Base-by-base conservation (phyloP, 2,797 vertebrate species). In the Ctenopoma multispine region DNA sequence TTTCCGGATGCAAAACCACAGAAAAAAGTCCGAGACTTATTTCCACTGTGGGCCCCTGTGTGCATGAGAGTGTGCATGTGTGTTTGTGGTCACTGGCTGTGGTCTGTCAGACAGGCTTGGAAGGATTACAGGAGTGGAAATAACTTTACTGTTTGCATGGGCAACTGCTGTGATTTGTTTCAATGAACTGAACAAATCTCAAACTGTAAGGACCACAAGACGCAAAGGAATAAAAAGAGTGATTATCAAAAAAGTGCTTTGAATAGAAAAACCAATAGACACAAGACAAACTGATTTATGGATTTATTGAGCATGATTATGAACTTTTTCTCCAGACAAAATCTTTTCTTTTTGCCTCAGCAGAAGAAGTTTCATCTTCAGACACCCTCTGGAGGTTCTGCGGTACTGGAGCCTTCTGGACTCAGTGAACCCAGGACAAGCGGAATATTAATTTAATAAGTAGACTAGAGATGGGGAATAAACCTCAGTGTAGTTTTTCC, bases 371-470 rank as follows among this genome's bases (percentile, higher is more conserved):
- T 40, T 41, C 59, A 50, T 79, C 62, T 47, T 66, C 48, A 58
- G 65, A 70, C 61, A 43, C 9, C 11, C 50, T 77, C 31, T 56
- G 48, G 54, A 69, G 48, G 56, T 48, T 70, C 47, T 63, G 47
- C 53, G 38, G 54, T 20, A 5, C 50, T 48, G 34, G 3, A 54
- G 68, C 58, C 46, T 23, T 40, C 34, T 84, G 80, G 63, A 89
- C 89, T 80, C 80, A 24, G 23, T 89, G 83, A 88, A 87, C 86
- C 31, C 59, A 1, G 68, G 74, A 86, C 75, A 73, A 80, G 75
- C 72, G 76, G 57, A 77, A 73, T 74, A 77, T 81, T 85, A 82
- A 91, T 92, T 87, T 80, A 92, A 93, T 89, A 84, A 85, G 84
- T 77, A 87, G 82, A 71, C 71, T 91, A 67, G 50, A 65, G 63